phyloP scores from a whole-genome alignment of 2,113 vertebrate genomes.

The Pachypanchax playfairii region DNA sequence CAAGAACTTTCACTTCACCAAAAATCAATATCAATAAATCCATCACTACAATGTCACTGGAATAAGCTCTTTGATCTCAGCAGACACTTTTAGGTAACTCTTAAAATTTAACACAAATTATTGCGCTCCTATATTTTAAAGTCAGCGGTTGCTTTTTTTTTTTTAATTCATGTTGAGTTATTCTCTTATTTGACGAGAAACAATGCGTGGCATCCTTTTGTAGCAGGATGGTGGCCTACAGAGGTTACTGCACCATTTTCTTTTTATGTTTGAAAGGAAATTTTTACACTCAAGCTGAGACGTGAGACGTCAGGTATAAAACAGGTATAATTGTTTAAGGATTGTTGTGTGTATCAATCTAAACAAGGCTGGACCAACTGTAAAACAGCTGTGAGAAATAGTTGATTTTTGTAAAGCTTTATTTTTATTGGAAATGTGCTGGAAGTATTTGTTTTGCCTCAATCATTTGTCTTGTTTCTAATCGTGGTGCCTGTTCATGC shows the following conservation, averaged over 20 bases:
- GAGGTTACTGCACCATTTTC: constrained; percentile 37
- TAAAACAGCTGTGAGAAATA: constrained; percentile 19
- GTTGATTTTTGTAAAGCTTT: constrained; percentile 32
- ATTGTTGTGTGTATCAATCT: constrained; percentile 17
- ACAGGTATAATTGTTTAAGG: constrained; percentile 8
- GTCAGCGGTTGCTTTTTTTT: constrained; percentile 64
- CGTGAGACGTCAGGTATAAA: constrained; percentile 42
- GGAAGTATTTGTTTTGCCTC: constrained; percentile 23
- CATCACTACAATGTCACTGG: constrained; percentile 55
- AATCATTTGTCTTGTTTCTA: constrained; percentile 30
- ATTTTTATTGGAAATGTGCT: constrained; percentile 22
- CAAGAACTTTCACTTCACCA: constrained; percentile 42
- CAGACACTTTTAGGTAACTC: constrained; percentile 36
- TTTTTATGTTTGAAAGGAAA: constrained; percentile 50
- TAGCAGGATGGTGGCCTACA: constrained; percentile 38
- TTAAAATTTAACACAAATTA: constrained; percentile 15
- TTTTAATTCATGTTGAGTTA: constrained; percentile 18
- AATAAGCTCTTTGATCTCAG: constrained; percentile 63
- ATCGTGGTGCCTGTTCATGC: constrained; percentile 42
- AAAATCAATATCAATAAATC: constrained; percentile 21
- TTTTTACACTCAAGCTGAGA: constrained; percentile 30
- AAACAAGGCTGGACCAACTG: constrained; percentile 10
- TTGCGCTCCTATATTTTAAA: constrained; percentile 47
- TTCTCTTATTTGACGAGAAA: constrained; percentile 44
- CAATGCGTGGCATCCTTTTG: constrained; percentile 36